phyloP scores from a whole-genome alignment of 2,888 invertebrate genomes.

The Pseudolycoriella hygida region DNA sequence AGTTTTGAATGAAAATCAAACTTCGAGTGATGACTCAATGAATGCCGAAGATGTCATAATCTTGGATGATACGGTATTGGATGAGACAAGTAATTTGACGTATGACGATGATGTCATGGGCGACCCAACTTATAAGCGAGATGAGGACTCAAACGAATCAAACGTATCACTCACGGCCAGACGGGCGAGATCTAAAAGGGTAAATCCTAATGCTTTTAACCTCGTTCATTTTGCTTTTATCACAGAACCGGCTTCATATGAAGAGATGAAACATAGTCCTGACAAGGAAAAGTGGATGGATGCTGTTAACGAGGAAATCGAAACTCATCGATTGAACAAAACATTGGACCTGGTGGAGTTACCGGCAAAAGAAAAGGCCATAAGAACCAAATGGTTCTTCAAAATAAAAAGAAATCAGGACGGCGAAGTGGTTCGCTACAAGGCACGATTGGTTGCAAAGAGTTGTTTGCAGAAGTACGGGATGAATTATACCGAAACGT shows the following conservation, averaged over 20 bases:
- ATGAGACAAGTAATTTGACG: too few species aligned
- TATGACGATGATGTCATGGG: too few species aligned
- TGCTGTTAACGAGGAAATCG: conserved; percentile 4
- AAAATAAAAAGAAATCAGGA: conserved; percentile 7
- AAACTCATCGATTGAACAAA: conserved; percentile 1
- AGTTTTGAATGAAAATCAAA: too few species aligned
- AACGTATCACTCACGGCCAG: too few species aligned
- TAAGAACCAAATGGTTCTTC: conserved; percentile 10
- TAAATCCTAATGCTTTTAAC: too few species aligned
- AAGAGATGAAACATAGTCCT: not conserved
- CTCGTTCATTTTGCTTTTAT: too few species aligned
- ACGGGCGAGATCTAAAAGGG: too few species aligned
- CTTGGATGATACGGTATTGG: too few species aligned
- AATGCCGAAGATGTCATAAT: not conserved
- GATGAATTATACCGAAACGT: conserved; percentile 5
- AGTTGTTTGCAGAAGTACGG: conserved; percentile 8
- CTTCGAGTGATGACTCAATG: too few species aligned
- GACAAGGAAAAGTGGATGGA: conserved; percentile 2
- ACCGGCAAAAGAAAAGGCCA: too few species aligned
- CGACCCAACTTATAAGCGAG: not conserved
- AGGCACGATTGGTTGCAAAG: conserved; percentile 8
- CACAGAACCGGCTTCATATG: not conserved
- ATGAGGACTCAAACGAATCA: not conserved
- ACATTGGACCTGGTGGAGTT: not conserved
- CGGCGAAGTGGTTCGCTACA: conserved; percentile 8